Evolutionary conservation across 2,113 vertebrate genomes (phyloP).

Genomic region (Myrmecobius fasciatus): DNA sequence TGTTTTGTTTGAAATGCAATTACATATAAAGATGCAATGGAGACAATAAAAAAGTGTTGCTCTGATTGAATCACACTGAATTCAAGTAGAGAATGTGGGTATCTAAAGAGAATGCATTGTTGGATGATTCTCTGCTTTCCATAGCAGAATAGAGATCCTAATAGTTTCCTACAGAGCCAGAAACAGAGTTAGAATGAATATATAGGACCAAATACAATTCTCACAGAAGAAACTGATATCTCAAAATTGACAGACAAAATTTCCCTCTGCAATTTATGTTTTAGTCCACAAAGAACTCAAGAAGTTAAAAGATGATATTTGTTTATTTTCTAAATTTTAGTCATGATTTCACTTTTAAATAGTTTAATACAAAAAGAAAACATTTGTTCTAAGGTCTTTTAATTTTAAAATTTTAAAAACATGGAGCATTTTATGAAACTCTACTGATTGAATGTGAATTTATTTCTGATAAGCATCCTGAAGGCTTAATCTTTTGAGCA

Average conservation of each 20-base stretch:
- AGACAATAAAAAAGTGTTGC: neutral
- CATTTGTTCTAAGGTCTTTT: neutral
- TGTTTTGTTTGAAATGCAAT: neutral
- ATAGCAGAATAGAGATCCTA: too few relatives aligned
- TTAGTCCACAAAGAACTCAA: neutral
- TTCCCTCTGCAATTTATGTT: neutral
- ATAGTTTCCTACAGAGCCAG: too few relatives aligned
- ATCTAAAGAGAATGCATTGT: rapidly evolving
- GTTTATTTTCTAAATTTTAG: neutral
- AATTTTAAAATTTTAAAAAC: too few relatives aligned
- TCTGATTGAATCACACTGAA: neutral
- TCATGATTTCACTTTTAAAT: neutral
- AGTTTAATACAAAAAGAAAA: neutral
- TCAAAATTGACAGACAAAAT: neutral
- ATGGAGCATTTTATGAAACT: neutral
- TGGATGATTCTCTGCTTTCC: neutral
- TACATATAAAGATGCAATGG: neutral
- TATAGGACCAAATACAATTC: rapidly evolving
- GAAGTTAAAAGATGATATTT: neutral
- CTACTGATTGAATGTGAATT: neutral
- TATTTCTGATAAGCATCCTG: neutral
- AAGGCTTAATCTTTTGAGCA: neutral
- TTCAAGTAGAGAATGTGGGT: neutral
- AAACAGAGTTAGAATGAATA: neutral
- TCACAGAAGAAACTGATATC: rapidly evolving